phyloP scores from a whole-genome alignment of 1,140 invertebrate genomes.

The Episyrphus balteatus region DNA sequence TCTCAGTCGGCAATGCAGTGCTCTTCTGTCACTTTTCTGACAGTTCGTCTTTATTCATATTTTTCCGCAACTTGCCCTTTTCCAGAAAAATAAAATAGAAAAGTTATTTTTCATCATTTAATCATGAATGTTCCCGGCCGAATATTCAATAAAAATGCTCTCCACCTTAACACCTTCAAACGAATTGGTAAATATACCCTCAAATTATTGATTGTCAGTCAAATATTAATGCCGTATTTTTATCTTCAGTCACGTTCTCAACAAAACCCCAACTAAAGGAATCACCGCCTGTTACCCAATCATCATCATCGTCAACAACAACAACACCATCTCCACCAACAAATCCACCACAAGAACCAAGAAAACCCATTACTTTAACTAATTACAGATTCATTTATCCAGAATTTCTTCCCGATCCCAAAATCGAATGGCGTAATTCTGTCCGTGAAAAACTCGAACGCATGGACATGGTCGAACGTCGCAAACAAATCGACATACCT shows the following conservation, averaged over 20 bases:
- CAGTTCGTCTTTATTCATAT: no score
- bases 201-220: background rate
- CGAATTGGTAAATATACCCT: slow-evolving; percentile 16
- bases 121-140: slow-evolving; percentile 24
- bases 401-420: slow-evolving; percentile 88
- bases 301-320: background rate
- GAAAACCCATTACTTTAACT: slow-evolving; percentile 29
- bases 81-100: no score
- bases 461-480: slow-evolving; percentile 80
- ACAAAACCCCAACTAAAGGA: slow-evolving; percentile 16
- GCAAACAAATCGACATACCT: slow-evolving; percentile 69
- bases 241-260: slow-evolving; percentile 27
- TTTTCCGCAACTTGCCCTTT: no score
- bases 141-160: slow-evolving; percentile 11
- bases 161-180: slow-evolving; percentile 12
- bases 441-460: slow-evolving; percentile 83
- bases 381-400: slow-evolving; percentile 73
- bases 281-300: background rate
- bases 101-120: slow-evolving; percentile 6
- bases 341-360: slow-evolving; percentile 3
- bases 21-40: no score
- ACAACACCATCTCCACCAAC: background rate
- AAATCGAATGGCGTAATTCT: slow-evolving; percentile 61
- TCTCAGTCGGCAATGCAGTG: no score
- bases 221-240: background rate